These are phyloP conservation scores for Danio aesculapii DNA, from an alignment of 2,797 vertebrate species.

Conservation along the genomic window DNA sequence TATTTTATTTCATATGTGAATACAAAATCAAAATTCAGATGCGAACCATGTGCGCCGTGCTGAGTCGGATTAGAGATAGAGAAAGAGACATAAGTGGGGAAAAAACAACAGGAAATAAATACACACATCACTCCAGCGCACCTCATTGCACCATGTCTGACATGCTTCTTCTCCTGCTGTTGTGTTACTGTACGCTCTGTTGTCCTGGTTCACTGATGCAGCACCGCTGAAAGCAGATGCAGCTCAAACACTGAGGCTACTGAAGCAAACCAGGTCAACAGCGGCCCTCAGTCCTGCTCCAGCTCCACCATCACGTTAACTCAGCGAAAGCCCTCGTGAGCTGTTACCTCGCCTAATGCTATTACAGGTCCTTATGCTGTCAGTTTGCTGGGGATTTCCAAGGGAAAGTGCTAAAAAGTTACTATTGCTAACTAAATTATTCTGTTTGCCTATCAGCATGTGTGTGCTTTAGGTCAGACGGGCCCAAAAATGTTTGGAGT, in stretches of 20 bases:
- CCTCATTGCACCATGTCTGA: slow-evolving; percentile 46
- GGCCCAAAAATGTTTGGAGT: background rate
- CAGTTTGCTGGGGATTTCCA: slow-evolving; percentile 39
- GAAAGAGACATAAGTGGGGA: slow-evolving; percentile 53
- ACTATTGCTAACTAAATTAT: slow-evolving; percentile 31
- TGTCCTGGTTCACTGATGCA: slow-evolving; percentile 58
- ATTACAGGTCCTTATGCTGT: slow-evolving; percentile 38
- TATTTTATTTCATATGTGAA: background rate
- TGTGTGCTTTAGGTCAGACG: background rate
- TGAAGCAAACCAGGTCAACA: slow-evolving; percentile 63
- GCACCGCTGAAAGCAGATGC: slow-evolving; percentile 57
- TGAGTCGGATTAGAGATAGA: slow-evolving; percentile 29
- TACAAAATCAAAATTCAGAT: background rate
- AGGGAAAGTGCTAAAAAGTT: slow-evolving; percentile 23
- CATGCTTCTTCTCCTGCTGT: slow-evolving; percentile 54
- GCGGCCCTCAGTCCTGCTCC: slow-evolving; percentile 29
- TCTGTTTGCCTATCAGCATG: background rate
- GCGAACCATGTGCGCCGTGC: background rate
- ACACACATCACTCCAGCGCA: slow-evolving; percentile 43
- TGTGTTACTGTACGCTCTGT: slow-evolving; percentile 54
- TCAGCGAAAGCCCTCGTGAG: slow-evolving; percentile 11
- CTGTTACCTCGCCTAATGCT: slow-evolving; percentile 31
- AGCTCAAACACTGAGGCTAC: slow-evolving; percentile 48
- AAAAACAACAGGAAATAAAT: slow-evolving; percentile 42
- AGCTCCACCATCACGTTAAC: slow-evolving; percentile 30